phyloP scores from a whole-genome alignment of 1,140 invertebrate genomes.

The Megalonaias nervosa region DNA sequence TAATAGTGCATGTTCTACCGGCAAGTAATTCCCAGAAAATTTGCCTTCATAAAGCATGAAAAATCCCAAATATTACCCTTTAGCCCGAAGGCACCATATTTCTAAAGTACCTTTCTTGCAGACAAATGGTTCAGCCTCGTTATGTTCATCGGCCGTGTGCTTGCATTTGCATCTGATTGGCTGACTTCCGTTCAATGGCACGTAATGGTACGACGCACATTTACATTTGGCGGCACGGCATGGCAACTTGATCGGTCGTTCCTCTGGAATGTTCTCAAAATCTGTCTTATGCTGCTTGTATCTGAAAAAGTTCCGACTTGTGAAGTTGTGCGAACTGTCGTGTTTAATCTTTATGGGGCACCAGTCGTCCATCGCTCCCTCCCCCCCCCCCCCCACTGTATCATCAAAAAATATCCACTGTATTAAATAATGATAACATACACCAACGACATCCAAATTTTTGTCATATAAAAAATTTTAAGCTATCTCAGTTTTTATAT shows the following conservation, averaged over 20 bases:
- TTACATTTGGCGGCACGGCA: slow-evolving; percentile 67
- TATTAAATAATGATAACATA: no score
- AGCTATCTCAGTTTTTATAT: no score
- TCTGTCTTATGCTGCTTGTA: slow-evolving; percentile 71
- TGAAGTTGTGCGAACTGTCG: no score
- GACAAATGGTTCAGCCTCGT: slow-evolving; percentile 53
- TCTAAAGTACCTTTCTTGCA: slow-evolving; percentile 59
- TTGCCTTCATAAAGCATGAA: neutral
- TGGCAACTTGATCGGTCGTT: slow-evolving; percentile 64
- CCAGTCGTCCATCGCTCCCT: no score
- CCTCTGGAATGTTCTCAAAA: slow-evolving; percentile 64
- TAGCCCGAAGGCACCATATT: neutral
- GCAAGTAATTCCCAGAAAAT: no score
- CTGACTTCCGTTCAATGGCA: slow-evolving; percentile 68
- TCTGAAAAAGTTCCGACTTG: slow-evolving; percentile 37
- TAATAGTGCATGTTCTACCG: no score
- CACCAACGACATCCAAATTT: no score
- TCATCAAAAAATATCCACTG: no score
- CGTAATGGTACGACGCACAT: slow-evolving; percentile 68
- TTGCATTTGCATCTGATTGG: slow-evolving; percentile 70
- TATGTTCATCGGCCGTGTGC: slow-evolving; percentile 68
- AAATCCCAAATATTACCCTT: neutral
- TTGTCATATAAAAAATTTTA: no score
- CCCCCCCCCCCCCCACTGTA: no score
- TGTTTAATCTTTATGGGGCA: no score